Conservation (phyloP, 1,140 invertebrate species). For the Pantala flavescens region DNA sequence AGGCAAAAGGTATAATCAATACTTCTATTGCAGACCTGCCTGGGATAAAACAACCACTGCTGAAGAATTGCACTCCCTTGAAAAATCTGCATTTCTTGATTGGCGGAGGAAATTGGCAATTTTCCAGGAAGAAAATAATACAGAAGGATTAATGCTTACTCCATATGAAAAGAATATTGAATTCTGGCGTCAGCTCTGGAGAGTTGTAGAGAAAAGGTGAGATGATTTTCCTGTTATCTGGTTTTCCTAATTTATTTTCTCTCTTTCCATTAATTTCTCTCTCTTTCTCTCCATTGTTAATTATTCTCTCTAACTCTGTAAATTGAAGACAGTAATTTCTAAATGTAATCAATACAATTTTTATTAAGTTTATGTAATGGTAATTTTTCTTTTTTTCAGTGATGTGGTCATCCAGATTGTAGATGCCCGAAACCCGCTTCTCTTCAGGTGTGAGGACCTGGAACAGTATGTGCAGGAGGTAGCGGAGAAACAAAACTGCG, state of each 20-base stretch:
- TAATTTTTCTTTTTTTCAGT: conserved; percentile 38
- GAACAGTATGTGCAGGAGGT: conserved; percentile 87
- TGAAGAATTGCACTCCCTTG: conserved; percentile 63
- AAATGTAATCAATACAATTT: too few species aligned
- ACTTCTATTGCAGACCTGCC: conserved; percentile 48
- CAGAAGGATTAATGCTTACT: conserved; percentile 70
- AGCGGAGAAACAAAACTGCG: conserved; percentile 33
- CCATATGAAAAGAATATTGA: conserved; percentile 98
- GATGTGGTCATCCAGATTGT: conserved; percentile 93
- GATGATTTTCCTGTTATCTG: too few species aligned
- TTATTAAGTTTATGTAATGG: too few species aligned
- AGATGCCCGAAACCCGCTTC: conserved; percentile 90
- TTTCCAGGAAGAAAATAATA: conserved; percentile 54
- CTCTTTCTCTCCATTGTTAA: too few species aligned
- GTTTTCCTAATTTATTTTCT: too few species aligned
- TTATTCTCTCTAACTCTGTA: too few species aligned
- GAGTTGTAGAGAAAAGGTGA: conserved; percentile 82
- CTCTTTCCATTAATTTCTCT: too few species aligned
- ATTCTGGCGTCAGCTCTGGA: conserved; percentile 97
- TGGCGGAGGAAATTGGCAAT: conserved; percentile 74
- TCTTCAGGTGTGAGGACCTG: conserved; percentile 91
- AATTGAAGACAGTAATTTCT: too few species aligned
- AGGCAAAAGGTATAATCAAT: neutral
- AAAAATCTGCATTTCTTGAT: conserved; percentile 72
- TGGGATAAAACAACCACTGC: conserved; percentile 67